Evolutionary conservation across 2,797 vertebrate genomes (phyloP), one percentile per base, ranked within the genome.

Genomic region (Anguilla marmorata): DNA sequence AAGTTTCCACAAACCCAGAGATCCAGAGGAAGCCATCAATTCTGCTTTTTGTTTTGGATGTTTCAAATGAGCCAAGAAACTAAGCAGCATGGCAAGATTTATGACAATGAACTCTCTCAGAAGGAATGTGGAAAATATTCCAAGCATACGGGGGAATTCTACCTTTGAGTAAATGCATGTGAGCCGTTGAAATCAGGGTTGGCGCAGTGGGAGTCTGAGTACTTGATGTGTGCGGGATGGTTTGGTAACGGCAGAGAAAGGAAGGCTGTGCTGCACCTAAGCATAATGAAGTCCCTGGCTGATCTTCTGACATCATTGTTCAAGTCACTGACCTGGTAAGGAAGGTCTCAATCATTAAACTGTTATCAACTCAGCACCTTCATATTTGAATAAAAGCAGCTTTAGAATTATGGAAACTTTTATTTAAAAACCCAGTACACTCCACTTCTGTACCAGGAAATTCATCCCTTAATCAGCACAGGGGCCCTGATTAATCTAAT

Each of bases 231-330:
- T n/a, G 82, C 21, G 14, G 27, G 74, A 69, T 27, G n/a, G n/a
- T 69, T 24, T 69, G n/a, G n/a, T 30, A 50, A 8, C 85, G 74
- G 60, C 60, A 41, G 11, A 11, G 56, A 12, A 54, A 52, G 74
- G 6, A 41, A 88, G 72, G 37, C 4, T 76, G 89, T 76, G 87
- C 19, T 91, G 91, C 97, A 99, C 98, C 98, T 98, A 97, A 99
- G 99, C 89, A 99, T 94, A 93, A 99, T 99, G 94, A 99, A 99
- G 99, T 98, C 30, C 98, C 98, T 86, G 98, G 98, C 85, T 45
- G 41, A 0, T 45, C 98, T 96, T 86, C 98, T 97, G 88, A 99
- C 98, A 0, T 99, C 98, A 87, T 99, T 98, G 11, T 45, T 45
- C 41, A 45, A 99, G 99, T 99, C 98, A 37, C 98, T 99, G 86